phyloP scores from a whole-genome alignment of 2,113 vertebrate genomes.

The Neolamprologus devosi region DNA sequence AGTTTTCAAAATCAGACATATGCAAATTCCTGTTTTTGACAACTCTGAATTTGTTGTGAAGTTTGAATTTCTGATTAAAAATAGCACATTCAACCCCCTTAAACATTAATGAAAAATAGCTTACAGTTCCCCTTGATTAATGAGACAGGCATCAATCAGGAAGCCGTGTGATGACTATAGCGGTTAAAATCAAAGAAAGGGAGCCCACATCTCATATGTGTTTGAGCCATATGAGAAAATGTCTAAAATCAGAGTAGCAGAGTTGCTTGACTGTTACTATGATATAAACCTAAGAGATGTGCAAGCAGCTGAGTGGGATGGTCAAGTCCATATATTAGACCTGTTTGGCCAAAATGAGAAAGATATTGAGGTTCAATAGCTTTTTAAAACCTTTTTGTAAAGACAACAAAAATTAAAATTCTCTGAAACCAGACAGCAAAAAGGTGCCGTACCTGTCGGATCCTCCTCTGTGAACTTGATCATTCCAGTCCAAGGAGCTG shows the following conservation, averaged over 20 bases:
- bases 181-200: not conserved
- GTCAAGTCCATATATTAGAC: not conserved
- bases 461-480: constrained; percentile 99
- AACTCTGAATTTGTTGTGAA: not conserved
- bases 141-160: not conserved
- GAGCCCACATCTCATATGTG: not conserved
- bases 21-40: not conserved
- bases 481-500: constrained; percentile 95
- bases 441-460: constrained; percentile 73
- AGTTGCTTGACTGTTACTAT: not conserved
- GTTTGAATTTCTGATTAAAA: not conserved
- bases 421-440: not conserved
- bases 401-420: not conserved
- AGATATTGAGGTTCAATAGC: too few relatives aligned
- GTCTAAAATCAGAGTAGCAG: not conserved
- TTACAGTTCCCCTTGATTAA: not conserved
- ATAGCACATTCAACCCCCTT: not conserved
- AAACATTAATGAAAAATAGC: not conserved
- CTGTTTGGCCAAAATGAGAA: not conserved
- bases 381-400: not conserved
- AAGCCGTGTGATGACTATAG: not conserved
- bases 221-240: not conserved
- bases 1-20: not conserved
- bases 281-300: not conserved
- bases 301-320: not conserved